Percentiles rank a stretch among this genome's conserved stretches.
Evolutionary conservation across 1,140 invertebrate species (phyloP).

Genomic region (Ditylenchus dipsaci): DNA sequence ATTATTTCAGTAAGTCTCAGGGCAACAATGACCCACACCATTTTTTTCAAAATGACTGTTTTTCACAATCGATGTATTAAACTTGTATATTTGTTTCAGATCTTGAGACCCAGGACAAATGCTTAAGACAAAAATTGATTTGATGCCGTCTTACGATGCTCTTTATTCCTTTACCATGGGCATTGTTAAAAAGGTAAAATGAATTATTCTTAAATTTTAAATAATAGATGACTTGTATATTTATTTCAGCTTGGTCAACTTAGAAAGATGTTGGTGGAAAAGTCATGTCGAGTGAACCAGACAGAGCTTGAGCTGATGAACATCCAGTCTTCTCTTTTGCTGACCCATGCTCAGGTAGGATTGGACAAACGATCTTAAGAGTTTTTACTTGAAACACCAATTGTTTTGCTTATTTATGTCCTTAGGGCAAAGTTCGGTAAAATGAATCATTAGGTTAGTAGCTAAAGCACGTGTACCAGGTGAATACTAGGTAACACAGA

Average conservation of each 20-base stretch:
- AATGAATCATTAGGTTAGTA: too few species aligned
- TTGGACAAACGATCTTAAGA: too few species aligned
- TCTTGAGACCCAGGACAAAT: slow-evolving; percentile 18
- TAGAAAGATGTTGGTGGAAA: slow-evolving; percentile 1
- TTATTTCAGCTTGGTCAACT: not conserved
- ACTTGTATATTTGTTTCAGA: slow-evolving; percentile 35
- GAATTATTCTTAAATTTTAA: slow-evolving; percentile 23
- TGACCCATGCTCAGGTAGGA: slow-evolving; percentile 4
- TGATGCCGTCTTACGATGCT: slow-evolving; percentile 33
- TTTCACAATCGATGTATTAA: not conserved
- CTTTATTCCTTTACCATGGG: slow-evolving; percentile 36
- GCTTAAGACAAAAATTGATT: slow-evolving; percentile 21
- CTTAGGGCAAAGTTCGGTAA: too few species aligned
- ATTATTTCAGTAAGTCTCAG: too few species aligned
- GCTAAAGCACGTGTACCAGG: too few species aligned
- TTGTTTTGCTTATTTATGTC: too few species aligned
- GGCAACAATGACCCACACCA: not conserved
- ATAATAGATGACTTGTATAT: slow-evolving; percentile 23
- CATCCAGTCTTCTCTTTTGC: not conserved
- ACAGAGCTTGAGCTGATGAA: slow-evolving; percentile 23
- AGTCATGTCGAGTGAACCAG: not conserved
- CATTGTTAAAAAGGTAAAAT: slow-evolving; percentile 33
- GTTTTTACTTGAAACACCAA: too few species aligned
- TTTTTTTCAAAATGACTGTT: not conserved
- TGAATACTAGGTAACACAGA: too few species aligned